Evolutionary conservation across 1,140 invertebrate species (phyloP).

Genomic region (Pemphigus obesinymphae): DNA sequence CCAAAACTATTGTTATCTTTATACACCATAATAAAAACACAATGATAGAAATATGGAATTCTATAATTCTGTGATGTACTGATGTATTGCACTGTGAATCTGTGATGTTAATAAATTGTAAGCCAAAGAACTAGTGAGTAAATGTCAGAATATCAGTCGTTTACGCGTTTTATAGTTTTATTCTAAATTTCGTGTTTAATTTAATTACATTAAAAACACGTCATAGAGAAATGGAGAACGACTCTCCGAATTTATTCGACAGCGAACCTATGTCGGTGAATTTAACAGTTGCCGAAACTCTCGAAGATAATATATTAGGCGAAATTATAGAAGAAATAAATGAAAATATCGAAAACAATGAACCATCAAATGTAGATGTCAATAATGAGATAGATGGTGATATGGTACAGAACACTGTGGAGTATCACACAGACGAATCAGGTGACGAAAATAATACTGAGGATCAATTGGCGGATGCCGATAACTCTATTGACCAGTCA

Average conservation of each 20-base stretch:
- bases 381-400: too few relatives aligned
- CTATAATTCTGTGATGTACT: too few relatives aligned
- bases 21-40: too few relatives aligned
- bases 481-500: neutral
- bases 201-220: too few relatives aligned
- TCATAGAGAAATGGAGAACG: neutral
- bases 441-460: neutral
- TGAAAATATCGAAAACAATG: neutral
- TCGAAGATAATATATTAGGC: neutral
- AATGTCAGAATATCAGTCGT: too few relatives aligned
- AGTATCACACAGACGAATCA: neutral
- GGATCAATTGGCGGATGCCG: neutral
- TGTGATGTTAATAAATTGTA: too few relatives aligned
- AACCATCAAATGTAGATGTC: neutral
- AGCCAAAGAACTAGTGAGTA: too few relatives aligned
- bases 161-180: too few relatives aligned
- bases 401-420: neutral
- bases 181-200: too few relatives aligned
- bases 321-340: neutral
- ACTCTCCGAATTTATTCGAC: slow-evolving; percentile 11
- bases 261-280: slow-evolving; percentile 2
- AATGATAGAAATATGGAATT: too few relatives aligned
- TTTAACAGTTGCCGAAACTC: neutral
- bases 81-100: too few relatives aligned
- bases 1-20: too few relatives aligned